Percentiles rank a stretch among this genome's conserved stretches.
Evolutionary conservation across 2,888 invertebrate species (phyloP).

Genomic region (Clitarchus hookeri): DNA sequence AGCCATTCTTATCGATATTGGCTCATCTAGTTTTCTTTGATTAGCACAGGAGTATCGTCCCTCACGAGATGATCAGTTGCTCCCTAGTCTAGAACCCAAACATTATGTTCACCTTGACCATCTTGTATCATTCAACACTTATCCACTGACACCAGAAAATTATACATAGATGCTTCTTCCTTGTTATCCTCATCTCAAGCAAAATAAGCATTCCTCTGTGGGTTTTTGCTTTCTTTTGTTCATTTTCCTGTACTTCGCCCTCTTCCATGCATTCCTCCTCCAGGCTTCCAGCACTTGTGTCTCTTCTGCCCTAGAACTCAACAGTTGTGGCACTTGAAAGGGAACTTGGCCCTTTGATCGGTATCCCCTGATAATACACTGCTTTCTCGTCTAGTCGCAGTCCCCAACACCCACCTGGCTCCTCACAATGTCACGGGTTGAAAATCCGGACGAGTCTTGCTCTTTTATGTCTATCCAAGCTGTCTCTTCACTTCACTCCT

Average conservation of each 20-base stretch:
- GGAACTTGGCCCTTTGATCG: background rate
- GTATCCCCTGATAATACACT: background rate
- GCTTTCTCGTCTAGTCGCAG: background rate
- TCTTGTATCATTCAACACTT: background rate
- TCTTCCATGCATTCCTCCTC: no score
- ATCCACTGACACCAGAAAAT: no score
- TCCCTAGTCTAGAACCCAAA: background rate
- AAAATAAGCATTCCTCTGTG: background rate
- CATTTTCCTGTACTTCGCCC: background rate
- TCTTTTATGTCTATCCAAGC: background rate
- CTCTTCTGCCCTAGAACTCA: background rate
- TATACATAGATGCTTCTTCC: background rate
- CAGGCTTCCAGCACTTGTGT: no score
- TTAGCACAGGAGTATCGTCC: background rate
- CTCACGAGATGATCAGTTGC: background rate
- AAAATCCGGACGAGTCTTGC: background rate
- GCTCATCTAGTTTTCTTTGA: background rate
- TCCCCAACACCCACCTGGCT: background rate
- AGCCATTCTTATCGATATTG: background rate
- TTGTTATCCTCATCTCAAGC: background rate
- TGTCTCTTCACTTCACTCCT: background rate
- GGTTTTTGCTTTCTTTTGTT: background rate
- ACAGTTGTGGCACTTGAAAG: constrained; percentile 21
- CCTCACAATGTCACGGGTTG: background rate
- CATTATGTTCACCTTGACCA: background rate